Evolutionary conservation across 2,888 invertebrate species (phyloP).

Genomic region (Rhimphoctona megacephalus): DNA sequence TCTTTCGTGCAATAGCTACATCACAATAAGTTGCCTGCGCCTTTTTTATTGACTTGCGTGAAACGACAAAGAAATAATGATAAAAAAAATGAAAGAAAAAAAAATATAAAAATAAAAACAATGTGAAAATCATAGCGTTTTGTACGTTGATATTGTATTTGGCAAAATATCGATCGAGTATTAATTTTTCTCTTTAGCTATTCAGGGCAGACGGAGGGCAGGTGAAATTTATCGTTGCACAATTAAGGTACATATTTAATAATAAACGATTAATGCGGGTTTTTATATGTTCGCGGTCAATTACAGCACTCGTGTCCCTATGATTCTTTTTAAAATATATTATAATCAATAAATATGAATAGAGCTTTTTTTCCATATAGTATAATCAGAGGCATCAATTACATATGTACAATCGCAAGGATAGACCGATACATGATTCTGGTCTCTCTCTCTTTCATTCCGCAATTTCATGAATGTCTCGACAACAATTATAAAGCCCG

Average conservation of each 20-base stretch:
- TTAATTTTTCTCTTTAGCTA: conserved; percentile 45
- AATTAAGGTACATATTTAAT: conserved; percentile 42
- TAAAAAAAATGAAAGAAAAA: conserved; percentile 18
- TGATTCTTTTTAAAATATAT: conserved; percentile 29
- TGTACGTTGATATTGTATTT: conserved; percentile 63
- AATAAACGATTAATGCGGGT: conserved; percentile 49
- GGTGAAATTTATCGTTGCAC: conserved; percentile 60
- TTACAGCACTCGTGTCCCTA: conserved; percentile 62
- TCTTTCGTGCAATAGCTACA: conserved; percentile 52
- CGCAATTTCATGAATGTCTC: conserved; percentile 45
- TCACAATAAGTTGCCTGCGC: conserved; percentile 53
- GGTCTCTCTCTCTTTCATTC: conserved; percentile 48
- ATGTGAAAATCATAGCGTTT: conserved; percentile 39
- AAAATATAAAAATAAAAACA: too few species aligned
- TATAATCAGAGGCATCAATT: conserved; percentile 75
- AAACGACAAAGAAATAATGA: neutral
- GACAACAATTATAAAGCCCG: conserved; percentile 51
- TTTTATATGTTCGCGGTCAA: conserved; percentile 53
- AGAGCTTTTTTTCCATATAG: conserved; percentile 59
- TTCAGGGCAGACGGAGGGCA: conserved; percentile 1
- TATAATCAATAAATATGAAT: conserved; percentile 62
- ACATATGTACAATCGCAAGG: conserved; percentile 80
- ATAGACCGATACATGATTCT: conserved; percentile 68
- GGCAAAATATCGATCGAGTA: conserved; percentile 56
- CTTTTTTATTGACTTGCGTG: conserved; percentile 63